Evolutionary conservation across 2,888 invertebrate species (phyloP).

Genomic region (Drosophila sordidula): DNA sequence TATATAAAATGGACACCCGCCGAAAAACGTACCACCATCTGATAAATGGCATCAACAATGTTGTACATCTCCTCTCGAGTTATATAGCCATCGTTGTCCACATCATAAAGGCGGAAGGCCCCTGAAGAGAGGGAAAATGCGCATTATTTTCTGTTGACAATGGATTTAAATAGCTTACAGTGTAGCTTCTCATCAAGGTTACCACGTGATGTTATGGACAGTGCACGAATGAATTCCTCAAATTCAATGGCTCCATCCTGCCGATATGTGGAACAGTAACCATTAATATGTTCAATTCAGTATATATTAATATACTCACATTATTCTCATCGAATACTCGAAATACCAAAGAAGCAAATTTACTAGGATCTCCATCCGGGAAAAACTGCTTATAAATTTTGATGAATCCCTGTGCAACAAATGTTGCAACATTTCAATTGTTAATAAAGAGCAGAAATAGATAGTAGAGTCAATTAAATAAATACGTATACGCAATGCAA

Average conservation of each 20-base stretch:
- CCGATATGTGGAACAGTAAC: background rate
- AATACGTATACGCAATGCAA: background rate
- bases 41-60: constrained; percentile 98
- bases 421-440: background rate
- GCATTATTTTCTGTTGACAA: constrained; percentile 94
- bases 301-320: constrained; percentile 88
- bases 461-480: background rate
- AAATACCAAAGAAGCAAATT: constrained; percentile 98
- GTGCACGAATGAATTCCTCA: constrained; percentile 98
- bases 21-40: constrained; percentile 95
- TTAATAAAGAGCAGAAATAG: constrained; percentile 4
- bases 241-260: constrained; percentile 99
- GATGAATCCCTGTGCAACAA: constrained; percentile 94
- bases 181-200: constrained; percentile 99
- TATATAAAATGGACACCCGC: constrained; percentile 65
- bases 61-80: constrained; percentile 98
- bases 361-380: constrained; percentile 99
- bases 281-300: background rate
- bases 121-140: constrained; percentile 88
- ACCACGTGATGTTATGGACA: constrained; percentile 99
- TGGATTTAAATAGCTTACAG: constrained; percentile 90
- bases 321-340: constrained; percentile 99
- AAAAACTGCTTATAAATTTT: constrained; percentile 99
- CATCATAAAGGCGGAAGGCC: constrained; percentile 98
- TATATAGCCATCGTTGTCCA: constrained; percentile 98